Percentiles rank a stretch among this genome's conserved stretches.
Evolutionary conservation across 2,888 invertebrate genomes (phyloP).

Genomic region (Drosophila imparisetae): DNA sequence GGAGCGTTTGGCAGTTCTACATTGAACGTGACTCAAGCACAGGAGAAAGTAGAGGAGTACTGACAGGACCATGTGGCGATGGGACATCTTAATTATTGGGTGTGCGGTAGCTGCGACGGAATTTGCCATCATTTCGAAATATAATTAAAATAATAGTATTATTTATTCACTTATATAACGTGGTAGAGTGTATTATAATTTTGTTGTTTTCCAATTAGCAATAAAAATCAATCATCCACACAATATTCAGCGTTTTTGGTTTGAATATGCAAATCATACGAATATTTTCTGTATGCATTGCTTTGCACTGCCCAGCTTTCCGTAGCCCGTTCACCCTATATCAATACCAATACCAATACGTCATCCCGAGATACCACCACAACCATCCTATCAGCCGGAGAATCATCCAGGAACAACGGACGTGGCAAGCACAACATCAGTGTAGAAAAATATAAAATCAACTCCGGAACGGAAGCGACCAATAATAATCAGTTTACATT

Average conservation of each 20-base stretch:
- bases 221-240: not conserved
- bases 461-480: not conserved
- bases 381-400: not conserved
- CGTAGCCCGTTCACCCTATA: not conserved
- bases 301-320: not conserved
- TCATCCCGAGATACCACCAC: not conserved
- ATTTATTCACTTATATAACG: not conserved
- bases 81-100: constrained; percentile 50
- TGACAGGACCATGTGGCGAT: constrained; percentile 7
- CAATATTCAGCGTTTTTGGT: not conserved
- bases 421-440: not conserved
- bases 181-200: not conserved
- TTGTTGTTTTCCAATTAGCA: not conserved
- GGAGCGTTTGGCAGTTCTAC: constrained; percentile 87
- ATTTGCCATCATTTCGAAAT: not conserved
- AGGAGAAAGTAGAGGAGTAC: constrained; percentile 44
- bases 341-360: not conserved
- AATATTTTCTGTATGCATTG: not conserved
- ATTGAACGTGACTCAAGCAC: constrained; percentile 26
- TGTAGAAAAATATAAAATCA: not conserved
- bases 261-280: not conserved
- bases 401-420: not conserved
- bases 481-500: not conserved
- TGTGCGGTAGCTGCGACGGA: constrained; percentile 19
- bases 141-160: not conserved